A percentile compares a stretch with the other conserved stretches of the same genome.
phyloP scores from a whole-genome alignment of 2,113 vertebrate species.

The Podarcis muralis region DNA sequence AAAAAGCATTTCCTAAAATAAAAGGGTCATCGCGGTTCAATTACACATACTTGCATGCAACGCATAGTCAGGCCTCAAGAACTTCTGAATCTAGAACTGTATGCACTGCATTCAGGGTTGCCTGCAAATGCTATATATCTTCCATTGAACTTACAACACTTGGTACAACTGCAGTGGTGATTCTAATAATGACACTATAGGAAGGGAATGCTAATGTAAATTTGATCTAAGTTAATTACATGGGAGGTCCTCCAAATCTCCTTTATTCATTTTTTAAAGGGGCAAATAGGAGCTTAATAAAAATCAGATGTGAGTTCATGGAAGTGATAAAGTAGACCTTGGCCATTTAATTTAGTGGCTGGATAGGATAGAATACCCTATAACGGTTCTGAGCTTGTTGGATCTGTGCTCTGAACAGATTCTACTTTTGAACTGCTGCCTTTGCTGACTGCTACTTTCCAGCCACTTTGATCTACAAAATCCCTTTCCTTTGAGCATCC shows the following conservation, averaged over 20 bases:
- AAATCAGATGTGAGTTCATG: background rate
- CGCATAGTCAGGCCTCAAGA: background rate
- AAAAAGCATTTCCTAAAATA: background rate
- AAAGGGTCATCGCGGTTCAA: background rate
- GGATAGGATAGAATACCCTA: background rate
- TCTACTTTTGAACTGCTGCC: background rate
- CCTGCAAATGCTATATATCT: background rate
- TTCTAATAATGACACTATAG: background rate
- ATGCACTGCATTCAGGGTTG: background rate
- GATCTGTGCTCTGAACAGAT: background rate
- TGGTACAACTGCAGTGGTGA: background rate
- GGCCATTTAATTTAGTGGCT: background rate
- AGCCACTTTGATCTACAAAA: background rate
- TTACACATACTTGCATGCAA: background rate
- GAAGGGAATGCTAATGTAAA: background rate
- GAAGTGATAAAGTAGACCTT: background rate
- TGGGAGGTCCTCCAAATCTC: background rate
- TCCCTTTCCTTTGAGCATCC: background rate
- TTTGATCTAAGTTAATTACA: background rate
- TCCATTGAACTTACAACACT: background rate
- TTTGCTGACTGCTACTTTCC: background rate
- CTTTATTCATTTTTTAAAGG: background rate
- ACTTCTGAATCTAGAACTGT: background rate
- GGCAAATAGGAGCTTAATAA: background rate
- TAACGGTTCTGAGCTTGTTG: background rate